Percentiles rank a stretch among this genome's conserved stretches.
These are phyloP conservation scores for Lasioglossum pauxillum DNA, from an alignment of 2,888 invertebrate genomes.

Conservation along the genomic window DNA sequence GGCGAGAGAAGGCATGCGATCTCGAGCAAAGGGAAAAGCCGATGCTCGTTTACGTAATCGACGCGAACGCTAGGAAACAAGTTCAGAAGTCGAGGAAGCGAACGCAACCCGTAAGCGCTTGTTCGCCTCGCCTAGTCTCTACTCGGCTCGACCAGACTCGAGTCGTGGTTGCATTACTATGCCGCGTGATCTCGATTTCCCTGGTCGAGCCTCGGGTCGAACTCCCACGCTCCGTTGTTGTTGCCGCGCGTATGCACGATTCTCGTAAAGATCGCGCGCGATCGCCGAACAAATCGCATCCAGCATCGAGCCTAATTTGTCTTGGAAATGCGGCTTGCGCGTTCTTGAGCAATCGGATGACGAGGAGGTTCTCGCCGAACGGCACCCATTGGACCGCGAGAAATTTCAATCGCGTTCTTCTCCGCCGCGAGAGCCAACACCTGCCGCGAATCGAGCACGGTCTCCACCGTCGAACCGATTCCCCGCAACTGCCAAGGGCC, in stretches of 20 bases:
- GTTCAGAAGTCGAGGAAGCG: conserved; percentile 61
- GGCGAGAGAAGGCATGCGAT: background rate
- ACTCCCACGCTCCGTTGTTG: conserved; percentile 66
- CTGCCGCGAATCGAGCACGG: conserved; percentile 32
- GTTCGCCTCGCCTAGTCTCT: background rate
- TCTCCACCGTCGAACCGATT: background rate
- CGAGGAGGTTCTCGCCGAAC: conserved; percentile 14
- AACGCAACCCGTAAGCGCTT: conserved; percentile 35
- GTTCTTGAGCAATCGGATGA: conserved; percentile 23
- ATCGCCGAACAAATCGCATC: conserved; percentile 49
- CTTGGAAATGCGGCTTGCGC: conserved; percentile 23
- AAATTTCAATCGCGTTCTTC: conserved; percentile 48
- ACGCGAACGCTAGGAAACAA: conserved; percentile 53
- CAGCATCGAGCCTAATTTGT: conserved; percentile 45
- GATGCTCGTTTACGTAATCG: conserved; percentile 44
- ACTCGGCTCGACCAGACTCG: background rate
- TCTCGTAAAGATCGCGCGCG: conserved; percentile 57
- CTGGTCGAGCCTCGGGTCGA: conserved; percentile 61
- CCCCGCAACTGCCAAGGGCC: conserved; percentile 21
- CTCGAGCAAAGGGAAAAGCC: conserved; percentile 13
- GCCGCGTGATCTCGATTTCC: conserved; percentile 70
- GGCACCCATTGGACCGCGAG: conserved; percentile 14
- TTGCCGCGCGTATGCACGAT: conserved; percentile 50
- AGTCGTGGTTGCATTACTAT: conserved; percentile 37
- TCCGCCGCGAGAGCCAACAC: conserved; percentile 29